A percentile compares a stretch with the other conserved stretches of the same genome.
phyloP scores from a whole-genome alignment of 2,113 vertebrate genomes.

The Neoarius graeffei region DNA sequence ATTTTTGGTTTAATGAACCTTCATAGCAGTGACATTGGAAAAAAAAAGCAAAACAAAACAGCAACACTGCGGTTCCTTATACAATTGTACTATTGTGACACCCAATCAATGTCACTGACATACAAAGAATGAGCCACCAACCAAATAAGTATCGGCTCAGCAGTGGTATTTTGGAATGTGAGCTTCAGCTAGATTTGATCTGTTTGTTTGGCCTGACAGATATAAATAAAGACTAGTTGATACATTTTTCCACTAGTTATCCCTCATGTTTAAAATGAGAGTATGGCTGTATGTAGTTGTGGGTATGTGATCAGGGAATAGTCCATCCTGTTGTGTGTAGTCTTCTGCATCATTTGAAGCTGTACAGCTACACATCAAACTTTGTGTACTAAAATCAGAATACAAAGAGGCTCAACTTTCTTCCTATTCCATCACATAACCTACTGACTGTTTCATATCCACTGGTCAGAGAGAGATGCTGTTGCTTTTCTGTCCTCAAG shows the following conservation, averaged over 20 bases:
- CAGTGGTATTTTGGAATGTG: not conserved
- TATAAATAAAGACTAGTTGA: not conserved
- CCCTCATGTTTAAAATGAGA: not conserved
- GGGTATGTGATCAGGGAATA: not conserved
- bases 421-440: not conserved
- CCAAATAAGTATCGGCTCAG: not conserved
- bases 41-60: not conserved
- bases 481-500: not conserved
- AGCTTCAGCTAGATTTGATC: not conserved
- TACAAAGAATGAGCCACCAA: too few species aligned
- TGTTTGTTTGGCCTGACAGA: not conserved
- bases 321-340: not conserved
- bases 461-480: not conserved
- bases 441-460: not conserved
- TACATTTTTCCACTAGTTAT: not conserved
- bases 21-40: not conserved
- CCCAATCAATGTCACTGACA: not conserved
- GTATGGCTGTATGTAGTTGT: not conserved
- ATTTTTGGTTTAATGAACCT: not conserved
- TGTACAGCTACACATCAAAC: not conserved
- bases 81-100: not conserved
- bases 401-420: not conserved
- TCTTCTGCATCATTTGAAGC: not conserved
- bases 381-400: not conserved
- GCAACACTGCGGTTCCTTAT: not conserved